Conservation (phyloP, 2,797 vertebrate genomes). For the Sebastes reedi region DNA sequence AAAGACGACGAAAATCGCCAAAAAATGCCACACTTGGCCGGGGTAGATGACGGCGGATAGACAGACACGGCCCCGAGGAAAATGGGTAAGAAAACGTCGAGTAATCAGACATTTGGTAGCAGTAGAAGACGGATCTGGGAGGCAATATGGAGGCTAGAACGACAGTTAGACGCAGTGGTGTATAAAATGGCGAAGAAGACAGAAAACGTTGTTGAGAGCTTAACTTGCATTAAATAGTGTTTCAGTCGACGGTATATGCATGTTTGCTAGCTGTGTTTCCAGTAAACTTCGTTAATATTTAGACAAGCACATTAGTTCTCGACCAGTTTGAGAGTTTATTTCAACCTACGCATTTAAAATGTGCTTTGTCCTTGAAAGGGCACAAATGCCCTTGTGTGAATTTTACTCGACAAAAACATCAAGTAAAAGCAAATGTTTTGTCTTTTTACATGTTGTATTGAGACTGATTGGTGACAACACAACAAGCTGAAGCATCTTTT, state of each 20-base stretch:
- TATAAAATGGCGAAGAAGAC: constrained; percentile 83
- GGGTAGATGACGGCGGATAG: constrained; percentile 63
- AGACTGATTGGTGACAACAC: constrained; percentile 15
- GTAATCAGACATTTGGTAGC: constrained; percentile 34
- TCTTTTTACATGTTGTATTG: constrained; percentile 32
- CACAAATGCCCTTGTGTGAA: constrained; percentile 79
- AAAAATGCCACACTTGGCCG: constrained; percentile 13
- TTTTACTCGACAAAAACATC: constrained; percentile 67
- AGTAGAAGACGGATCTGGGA: constrained; percentile 32
- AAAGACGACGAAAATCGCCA: constrained; percentile 63
- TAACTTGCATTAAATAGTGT: not conserved
- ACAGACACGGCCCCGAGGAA: constrained; percentile 8
- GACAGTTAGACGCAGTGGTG: constrained; percentile 78
- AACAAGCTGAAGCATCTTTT: constrained; percentile 21
- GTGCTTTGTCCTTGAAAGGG: constrained; percentile 88
- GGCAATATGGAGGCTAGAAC: constrained; percentile 86
- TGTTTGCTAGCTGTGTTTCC: constrained; percentile 41
- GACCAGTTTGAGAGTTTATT: constrained; percentile 65
- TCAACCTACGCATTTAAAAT: constrained; percentile 87
- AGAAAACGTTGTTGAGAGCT: constrained; percentile 11
- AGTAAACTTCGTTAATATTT: constrained; percentile 31
- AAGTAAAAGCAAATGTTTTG: constrained; percentile 24
- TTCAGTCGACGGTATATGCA: constrained; percentile 22
- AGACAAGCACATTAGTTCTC: constrained; percentile 35
- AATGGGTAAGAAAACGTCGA: constrained; percentile 77